Percentiles rank a stretch among this genome's conserved stretches.
Conservation (phyloP, 2,797 vertebrate species). For the Argya squamiceps region DNA sequence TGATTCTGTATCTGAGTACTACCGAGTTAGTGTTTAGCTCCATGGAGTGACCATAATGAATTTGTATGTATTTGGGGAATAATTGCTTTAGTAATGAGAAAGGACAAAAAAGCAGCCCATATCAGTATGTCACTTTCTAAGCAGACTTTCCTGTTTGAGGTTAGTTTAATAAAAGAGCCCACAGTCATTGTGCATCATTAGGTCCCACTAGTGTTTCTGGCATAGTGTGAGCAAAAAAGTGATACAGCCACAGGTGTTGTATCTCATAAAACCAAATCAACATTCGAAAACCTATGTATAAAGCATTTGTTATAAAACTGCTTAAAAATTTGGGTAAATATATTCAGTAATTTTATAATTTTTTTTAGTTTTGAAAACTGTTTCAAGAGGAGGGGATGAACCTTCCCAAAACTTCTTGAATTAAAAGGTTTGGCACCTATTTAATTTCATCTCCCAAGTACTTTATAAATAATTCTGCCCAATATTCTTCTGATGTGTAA, state of each 20-base stretch:
- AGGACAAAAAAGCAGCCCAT: constrained; percentile 4
- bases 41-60: neutral
- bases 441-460: neutral
- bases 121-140: neutral
- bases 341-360: neutral
- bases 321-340: neutral
- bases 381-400: neutral
- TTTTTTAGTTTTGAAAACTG: neutral
- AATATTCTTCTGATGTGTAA: neutral
- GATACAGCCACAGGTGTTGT: neutral
- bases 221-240: neutral
- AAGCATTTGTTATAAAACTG: neutral
- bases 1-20: constrained; percentile 34
- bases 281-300: neutral
- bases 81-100: constrained; percentile 26
- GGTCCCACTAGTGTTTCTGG: neutral
- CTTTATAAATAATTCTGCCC: neutral
- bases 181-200: neutral
- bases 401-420: neutral
- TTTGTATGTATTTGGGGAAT: neutral
- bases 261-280: neutral
- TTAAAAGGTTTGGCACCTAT: neutral
- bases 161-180: neutral
- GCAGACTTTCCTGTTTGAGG: neutral
- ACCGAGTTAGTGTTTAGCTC: neutral